Base-by-base conservation (phyloP, 1,140 invertebrate genomes). In the Lerema accius region DNA sequence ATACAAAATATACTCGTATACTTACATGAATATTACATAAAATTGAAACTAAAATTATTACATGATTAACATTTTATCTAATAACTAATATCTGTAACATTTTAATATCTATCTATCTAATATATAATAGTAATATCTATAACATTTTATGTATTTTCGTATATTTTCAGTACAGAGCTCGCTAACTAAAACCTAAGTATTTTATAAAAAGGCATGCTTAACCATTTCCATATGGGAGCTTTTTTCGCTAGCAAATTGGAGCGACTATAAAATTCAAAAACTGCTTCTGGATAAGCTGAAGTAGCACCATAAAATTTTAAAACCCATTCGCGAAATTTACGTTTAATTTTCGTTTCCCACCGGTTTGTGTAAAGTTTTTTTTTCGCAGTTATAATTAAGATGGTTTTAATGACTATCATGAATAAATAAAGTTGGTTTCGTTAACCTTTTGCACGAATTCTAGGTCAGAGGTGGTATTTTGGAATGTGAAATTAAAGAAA, bases 191-290 rank as follows among this genome's bases (percentile, higher is more conserved):
- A 51, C 32, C 16, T 19, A 51, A 51, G 49, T 51, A 39, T 51
- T 51, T 10, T 51, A 39, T 51, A 45, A 45, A 45, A 58, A 46
- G n/a, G 40, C 53, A 9, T 26, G 43, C 13, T 48, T 13, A 14
- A 48, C 28, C 53, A 17, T 59, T 59, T 48, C 56, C 26, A 37
- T 37, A 59, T 59, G 43, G 37, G 56, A 59, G 32, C 56, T 59
- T 59, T 59, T 58, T 48, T 46, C 55, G 42, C 16, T 46, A 37
- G 56, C 43, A 59, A 59, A 48, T 59, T 59, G 56, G 56, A 59
- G 32, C 56, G 43, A 48, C 56, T 59, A 59, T 59, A 59, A 59
- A 59, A 59, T 48, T 59, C 48, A 59, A 59, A 58, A 59, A 59
- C 43, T 48, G 56, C 43, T 23, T 59, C 43, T 59, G 56, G 56